A percentile compares a stretch with the other conserved stretches of the same genome.
These are phyloP conservation scores for Aphelocoma coerulescens DNA, from an alignment of 2,113 vertebrate genomes.

Conservation along the genomic window DNA sequence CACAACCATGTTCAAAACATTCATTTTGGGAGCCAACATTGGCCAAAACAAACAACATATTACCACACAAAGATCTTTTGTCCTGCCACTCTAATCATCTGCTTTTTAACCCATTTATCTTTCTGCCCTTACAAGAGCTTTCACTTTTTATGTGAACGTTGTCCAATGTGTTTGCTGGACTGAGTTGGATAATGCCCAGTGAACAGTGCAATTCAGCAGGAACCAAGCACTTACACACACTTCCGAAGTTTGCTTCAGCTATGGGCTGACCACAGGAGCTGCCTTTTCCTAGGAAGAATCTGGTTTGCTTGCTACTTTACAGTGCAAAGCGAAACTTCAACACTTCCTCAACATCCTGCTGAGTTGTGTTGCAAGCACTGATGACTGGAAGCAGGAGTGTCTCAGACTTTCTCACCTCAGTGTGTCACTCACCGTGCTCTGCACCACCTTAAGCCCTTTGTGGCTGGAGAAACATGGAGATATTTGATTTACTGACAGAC, in stretches of 20 bases:
- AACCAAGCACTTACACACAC: background rate
- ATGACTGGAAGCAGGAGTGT: background rate
- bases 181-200: background rate
- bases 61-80: background rate
- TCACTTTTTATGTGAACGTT: background rate
- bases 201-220: background rate
- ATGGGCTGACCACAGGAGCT: background rate
- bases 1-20: background rate
- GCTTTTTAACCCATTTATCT: background rate
- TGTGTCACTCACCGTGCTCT: background rate
- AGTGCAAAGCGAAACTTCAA: background rate
- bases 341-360: background rate
- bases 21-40: background rate
- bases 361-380: background rate
- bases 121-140: background rate
- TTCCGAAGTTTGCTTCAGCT: background rate
- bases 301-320: background rate
- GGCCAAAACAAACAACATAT: background rate
- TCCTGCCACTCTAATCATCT: accelerated
- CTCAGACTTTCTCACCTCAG: background rate
- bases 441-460: background rate
- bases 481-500: background rate
- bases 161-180: background rate
- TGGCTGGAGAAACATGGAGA: background rate
- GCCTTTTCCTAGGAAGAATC: background rate